Evolutionary conservation across 2,113 vertebrate genomes (phyloP).

Genomic region (Talpa occidentalis): DNA sequence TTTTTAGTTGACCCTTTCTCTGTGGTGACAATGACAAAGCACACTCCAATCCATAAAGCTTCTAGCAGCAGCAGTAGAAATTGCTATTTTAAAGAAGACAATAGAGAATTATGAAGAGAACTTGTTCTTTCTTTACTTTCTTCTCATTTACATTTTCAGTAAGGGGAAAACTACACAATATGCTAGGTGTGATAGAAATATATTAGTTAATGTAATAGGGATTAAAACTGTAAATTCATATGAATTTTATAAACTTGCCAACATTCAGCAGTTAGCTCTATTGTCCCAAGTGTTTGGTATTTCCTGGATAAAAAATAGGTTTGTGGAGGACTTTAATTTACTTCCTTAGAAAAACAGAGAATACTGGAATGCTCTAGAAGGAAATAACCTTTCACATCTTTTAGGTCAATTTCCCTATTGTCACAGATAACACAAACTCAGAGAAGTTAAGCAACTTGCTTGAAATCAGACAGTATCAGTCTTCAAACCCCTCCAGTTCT

Average conservation of each 20-base stretch:
- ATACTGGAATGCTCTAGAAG: not conserved
- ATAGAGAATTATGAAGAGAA: not conserved
- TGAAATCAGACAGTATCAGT: not conserved
- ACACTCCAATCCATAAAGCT: not conserved
- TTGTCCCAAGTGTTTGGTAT: not conserved
- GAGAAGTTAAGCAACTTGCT: not conserved
- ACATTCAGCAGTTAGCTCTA: not conserved
- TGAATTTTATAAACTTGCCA: slow-evolving; percentile 49
- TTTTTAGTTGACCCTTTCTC: slow-evolving; percentile 24
- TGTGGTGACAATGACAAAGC: not conserved
- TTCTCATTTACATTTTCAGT: slow-evolving; percentile 27
- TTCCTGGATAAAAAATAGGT: slow-evolving; percentile 6
- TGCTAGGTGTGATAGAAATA: not conserved
- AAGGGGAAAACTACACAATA: not conserved
- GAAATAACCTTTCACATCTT: not conserved
- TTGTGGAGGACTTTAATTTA: not conserved
- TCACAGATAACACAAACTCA: not conserved
- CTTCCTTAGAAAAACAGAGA: not conserved
- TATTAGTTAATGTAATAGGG: not conserved
- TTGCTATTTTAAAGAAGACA: slow-evolving; percentile 30
- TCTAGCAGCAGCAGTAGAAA: not conserved
- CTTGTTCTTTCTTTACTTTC: not conserved
- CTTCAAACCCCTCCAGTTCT: not conserved
- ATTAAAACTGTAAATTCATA: not conserved
- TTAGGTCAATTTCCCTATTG: slow-evolving; percentile 7